Evolutionary conservation across 2,113 vertebrate species (phyloP).

Genomic region (Crotalus horridus): DNA sequence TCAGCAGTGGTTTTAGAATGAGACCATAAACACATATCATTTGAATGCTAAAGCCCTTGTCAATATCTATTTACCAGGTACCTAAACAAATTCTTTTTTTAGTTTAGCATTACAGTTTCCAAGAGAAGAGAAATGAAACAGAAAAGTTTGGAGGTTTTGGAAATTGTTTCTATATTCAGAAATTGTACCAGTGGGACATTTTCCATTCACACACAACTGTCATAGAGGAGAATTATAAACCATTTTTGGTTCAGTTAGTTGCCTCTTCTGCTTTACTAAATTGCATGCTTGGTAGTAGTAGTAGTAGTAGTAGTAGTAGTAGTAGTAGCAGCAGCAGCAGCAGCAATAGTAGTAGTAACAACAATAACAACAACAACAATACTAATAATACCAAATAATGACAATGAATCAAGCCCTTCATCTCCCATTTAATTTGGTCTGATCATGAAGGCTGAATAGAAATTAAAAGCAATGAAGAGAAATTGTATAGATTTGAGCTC

Average conservation of each 20-base stretch:
- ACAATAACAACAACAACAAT: not conserved
- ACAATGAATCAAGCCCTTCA: not conserved
- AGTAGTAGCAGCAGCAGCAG: not conserved
- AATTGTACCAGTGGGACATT: not conserved
- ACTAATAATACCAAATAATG: not conserved
- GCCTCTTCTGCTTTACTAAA: not conserved
- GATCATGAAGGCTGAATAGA: not conserved
- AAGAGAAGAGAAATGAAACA: not conserved
- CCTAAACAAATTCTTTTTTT: not conserved
- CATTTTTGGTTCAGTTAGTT: not conserved
- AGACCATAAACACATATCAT: not conserved
- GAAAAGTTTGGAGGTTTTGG: not conserved
- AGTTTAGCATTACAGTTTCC: not conserved
- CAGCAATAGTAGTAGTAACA: not conserved
- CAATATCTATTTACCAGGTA: not conserved
- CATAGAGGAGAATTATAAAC: not conserved
- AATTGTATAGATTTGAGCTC: not conserved
- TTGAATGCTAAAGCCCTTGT: not conserved
- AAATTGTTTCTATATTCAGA: not conserved
- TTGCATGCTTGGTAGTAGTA: not conserved
- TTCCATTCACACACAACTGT: not conserved
- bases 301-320: not conserved
- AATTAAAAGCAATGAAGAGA: not conserved
- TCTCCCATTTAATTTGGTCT: not conserved
- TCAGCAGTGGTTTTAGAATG: slow-evolving; percentile 34